Percentiles rank a stretch among this genome's conserved stretches.
Evolutionary conservation across 2,797 vertebrate species (phyloP).

Genomic region (Argentina silus): DNA sequence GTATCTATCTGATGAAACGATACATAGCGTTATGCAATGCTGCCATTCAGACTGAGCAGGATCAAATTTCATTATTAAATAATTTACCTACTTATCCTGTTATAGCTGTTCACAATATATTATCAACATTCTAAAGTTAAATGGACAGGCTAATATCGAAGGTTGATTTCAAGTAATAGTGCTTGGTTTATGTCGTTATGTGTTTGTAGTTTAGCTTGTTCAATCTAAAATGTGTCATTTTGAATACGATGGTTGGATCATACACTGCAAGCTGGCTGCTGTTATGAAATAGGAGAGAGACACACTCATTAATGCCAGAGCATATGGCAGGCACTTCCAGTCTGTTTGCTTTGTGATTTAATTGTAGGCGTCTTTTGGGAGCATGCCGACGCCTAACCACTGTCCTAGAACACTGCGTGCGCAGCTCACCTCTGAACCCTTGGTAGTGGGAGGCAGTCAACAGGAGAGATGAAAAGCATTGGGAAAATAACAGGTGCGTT

Average conservation of each 20-base stretch:
- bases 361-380: not conserved
- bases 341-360: not conserved
- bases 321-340: conserved; percentile 2
- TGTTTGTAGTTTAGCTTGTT: not conserved
- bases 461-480: not conserved
- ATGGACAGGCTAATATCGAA: not conserved
- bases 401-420: not conserved
- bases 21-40: not conserved
- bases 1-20: conserved; percentile 20
- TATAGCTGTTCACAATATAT: not conserved
- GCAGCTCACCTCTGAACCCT: not conserved
- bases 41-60: too few species aligned
- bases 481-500: not conserved
- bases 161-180: not conserved
- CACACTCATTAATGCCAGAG: not conserved
- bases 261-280: not conserved
- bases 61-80: too few species aligned
- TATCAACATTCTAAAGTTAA: not conserved
- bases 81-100: too few species aligned
- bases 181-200: not conserved
- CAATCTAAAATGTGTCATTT: not conserved
- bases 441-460: not conserved
- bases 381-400: not conserved
- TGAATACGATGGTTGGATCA: not conserved
- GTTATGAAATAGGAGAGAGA: not conserved